Base-by-base conservation (phyloP, 37 sponge, comb jelly and placozoan genomes). In the Halichondria panicea region DNA sequence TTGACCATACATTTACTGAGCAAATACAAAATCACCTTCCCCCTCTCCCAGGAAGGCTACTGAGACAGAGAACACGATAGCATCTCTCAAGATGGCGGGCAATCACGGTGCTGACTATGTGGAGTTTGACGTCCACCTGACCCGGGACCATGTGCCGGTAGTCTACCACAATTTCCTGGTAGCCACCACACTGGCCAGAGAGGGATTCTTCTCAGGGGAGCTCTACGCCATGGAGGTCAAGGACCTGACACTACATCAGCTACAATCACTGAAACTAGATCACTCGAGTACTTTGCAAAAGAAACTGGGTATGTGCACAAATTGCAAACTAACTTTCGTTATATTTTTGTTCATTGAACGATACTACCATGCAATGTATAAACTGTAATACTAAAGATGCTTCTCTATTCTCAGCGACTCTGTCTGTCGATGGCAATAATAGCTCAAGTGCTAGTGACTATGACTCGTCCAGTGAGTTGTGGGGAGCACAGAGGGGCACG, bases 51-150 rank as follows among this genome's bases (percentile, higher is more conserved):
- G 79, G 13, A 80, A 62, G 30, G 54, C 71, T 4, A 34, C 71
- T 33, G 50, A 45, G 21, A 71, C 71, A 3, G 81, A 80, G 63
- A 80, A 80, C 71, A 80, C 81, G 0, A 80, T 80, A 45, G 71
- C 72, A 33, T 70, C 81, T 2, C 63, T 80, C 37, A 70, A 27
- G 63, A 8, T 63, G 31, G 83, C 75, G 4, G 75, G 59, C 6
- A 21, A 45, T 8, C 52, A 76, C 21, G 84, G 84, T 30, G 77
- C 77, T 45, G 71, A 76, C 56, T 70, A 52, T 48, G 84, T 84
- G 34, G 84, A 84, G 54, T 76, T 84, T 76, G 84, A 84, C 63
- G 77, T 84, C 39, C 84, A 84, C 55, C 38, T 84, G 63, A 71
- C 84, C 38, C 27, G 35, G 13, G 84, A 84, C 42, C 63, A 61